phyloP scores from a whole-genome alignment of 1,140 invertebrate genomes.

The Drosophila cardini region DNA sequence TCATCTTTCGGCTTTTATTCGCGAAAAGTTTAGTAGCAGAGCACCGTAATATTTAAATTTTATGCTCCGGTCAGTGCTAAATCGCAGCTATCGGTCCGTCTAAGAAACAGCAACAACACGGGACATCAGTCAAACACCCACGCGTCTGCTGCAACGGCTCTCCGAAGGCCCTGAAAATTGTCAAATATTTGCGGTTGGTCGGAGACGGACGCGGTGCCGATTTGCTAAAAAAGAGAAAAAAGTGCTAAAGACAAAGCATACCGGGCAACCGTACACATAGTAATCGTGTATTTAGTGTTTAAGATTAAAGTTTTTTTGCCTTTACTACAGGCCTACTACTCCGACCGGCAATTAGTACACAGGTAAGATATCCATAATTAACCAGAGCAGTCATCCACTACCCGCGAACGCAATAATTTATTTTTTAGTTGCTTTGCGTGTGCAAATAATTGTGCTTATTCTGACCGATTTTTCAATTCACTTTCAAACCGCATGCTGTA shows the following conservation, averaged over 20 bases:
- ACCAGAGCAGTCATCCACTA: conserved; percentile 12
- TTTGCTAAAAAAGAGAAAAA: conserved; percentile 43
- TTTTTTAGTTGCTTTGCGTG: conserved; percentile 27
- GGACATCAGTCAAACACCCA: conserved; percentile 10
- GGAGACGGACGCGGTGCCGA: conserved; percentile 48
- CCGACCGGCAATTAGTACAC: conserved; percentile 44
- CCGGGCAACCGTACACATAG: conserved; percentile 23
- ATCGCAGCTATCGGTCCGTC: conserved; percentile 31
- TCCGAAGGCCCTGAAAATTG: conserved; percentile 37
- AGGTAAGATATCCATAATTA: conserved; percentile 49
- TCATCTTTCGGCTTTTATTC: conserved; percentile 81
- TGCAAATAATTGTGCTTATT: conserved; percentile 34
- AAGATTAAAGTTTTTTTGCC: conserved; percentile 62
- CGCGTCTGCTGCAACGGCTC: conserved; percentile 24
- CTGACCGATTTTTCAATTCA: conserved; percentile 42
- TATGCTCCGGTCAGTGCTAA: conserved; percentile 40
- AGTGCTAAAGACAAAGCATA: conserved; percentile 28
- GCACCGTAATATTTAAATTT: conserved; percentile 46
- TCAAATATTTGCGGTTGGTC: conserved; percentile 40
- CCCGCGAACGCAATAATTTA: conserved; percentile 11
- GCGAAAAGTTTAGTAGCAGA: conserved; percentile 67
- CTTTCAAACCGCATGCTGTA: conserved; percentile 28
- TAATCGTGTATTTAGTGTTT: conserved; percentile 55
- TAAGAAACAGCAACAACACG: conserved; percentile 23
- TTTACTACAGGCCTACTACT: conserved; percentile 25